Evolutionary conservation across 2,113 vertebrate species (phyloP).

Genomic region (Parus major): DNA sequence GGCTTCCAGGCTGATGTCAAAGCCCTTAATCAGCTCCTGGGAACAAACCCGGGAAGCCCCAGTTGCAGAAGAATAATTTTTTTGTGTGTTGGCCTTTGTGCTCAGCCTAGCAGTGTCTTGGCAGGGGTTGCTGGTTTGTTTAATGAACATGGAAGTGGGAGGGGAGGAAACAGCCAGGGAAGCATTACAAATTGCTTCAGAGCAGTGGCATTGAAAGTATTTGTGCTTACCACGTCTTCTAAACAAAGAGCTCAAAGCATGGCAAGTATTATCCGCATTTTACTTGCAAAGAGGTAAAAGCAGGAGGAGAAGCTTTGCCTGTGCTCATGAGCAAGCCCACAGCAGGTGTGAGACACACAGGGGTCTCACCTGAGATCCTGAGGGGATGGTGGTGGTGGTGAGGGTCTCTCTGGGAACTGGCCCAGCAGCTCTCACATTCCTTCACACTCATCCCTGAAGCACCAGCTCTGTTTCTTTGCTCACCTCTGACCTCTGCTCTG

Average conservation of each 20-base stretch:
- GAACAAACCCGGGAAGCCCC: background rate
- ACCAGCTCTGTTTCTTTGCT: background rate
- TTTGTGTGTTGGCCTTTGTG: background rate
- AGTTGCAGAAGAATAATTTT: background rate
- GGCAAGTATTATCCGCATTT: background rate
- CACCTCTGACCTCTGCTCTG: background rate
- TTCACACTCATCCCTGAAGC: background rate
- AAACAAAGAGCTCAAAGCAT: background rate
- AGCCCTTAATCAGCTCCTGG: background rate
- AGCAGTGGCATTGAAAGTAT: constrained; percentile 16
- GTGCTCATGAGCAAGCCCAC: rapidly evolving
- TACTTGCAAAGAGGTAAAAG: background rate
- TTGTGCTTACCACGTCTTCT: background rate
- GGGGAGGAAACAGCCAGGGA: constrained; percentile 41
- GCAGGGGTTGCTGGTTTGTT: constrained; percentile 25
- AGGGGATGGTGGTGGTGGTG: background rate
- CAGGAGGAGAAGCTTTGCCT: background rate
- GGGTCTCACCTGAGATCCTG: background rate
- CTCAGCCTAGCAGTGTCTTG: background rate
- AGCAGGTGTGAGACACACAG: rapidly evolving
- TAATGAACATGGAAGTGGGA: constrained; percentile 21
- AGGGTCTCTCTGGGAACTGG: background rate
- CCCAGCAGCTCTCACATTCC: background rate
- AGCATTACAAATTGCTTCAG: constrained; percentile 48
- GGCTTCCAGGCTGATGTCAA: background rate